phyloP scores from a whole-genome alignment of 2,888 invertebrate genomes.

The Netelia melanura region DNA sequence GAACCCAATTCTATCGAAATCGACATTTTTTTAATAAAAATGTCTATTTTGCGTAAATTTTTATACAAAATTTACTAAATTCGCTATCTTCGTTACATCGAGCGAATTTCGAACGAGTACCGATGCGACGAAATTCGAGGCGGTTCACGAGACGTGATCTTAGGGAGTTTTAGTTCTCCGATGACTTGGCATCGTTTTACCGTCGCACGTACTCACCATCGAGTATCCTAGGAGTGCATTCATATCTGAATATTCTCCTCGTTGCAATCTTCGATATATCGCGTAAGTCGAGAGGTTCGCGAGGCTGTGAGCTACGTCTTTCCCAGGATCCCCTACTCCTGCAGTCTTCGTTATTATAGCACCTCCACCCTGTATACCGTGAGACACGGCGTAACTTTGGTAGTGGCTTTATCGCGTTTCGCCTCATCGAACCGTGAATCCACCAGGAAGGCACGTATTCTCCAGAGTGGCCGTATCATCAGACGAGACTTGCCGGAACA shows the following conservation, averaged over 20 bases:
- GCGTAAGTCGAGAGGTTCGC: slow-evolving; percentile 34
- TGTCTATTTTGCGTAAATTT: too few relatives aligned
- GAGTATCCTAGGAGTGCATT: slow-evolving; percentile 37
- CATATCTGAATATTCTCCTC: slow-evolving; percentile 49
- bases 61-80: too few relatives aligned
- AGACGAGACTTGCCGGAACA: slow-evolving; percentile 31
- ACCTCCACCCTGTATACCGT: slow-evolving; percentile 1
- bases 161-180: slow-evolving; percentile 15
- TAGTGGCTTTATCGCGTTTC: slow-evolving; percentile 72
- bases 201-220: slow-evolving; percentile 41
- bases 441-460: slow-evolving; percentile 68
- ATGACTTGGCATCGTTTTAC: slow-evolving; percentile 11
- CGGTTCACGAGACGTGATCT: not conserved
- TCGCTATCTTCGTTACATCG: too few relatives aligned
- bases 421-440: slow-evolving; percentile 74
- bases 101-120: not conserved
- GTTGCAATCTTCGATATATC: slow-evolving; percentile 38
- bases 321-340: too few relatives aligned
- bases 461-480: slow-evolving; percentile 30
- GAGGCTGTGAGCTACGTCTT: not conserved
- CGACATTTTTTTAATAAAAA: too few relatives aligned
- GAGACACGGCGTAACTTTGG: slow-evolving; percentile 66
- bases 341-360: not conserved
- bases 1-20: not conserved
- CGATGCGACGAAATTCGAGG: too few relatives aligned